phyloP scores from a whole-genome alignment of 2,888 invertebrate species.

The Lottia gigantea region DNA sequence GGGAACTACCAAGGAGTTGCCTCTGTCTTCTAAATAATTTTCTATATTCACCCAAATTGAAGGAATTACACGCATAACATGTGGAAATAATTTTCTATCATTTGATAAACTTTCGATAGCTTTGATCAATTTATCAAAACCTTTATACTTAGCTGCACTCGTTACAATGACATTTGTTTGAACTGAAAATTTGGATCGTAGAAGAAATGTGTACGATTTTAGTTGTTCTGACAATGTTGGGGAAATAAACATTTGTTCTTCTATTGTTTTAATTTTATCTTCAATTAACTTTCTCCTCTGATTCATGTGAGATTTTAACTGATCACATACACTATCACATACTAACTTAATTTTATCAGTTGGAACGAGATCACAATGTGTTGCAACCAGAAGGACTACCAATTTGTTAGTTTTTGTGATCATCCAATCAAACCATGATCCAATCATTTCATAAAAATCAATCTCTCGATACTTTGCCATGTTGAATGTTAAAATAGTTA shows the following conservation, averaged over 20 bases:
- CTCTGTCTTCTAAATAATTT: slow-evolving; percentile 58
- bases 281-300: slow-evolving; percentile 46
- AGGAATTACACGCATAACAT: slow-evolving; percentile 60
- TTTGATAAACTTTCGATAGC: slow-evolving; percentile 54
- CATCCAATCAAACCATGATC: slow-evolving; percentile 65
- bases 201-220: slow-evolving; percentile 55
- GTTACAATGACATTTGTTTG: slow-evolving; percentile 57
- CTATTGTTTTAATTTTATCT: slow-evolving; percentile 55
- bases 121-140: slow-evolving; percentile 51
- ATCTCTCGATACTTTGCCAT: slow-evolving; percentile 55
- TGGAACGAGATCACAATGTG: slow-evolving; percentile 55
- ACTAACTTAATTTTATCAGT: slow-evolving; percentile 34
- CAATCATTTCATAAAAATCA: slow-evolving; percentile 56
- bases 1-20: slow-evolving; percentile 56
- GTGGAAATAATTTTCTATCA: slow-evolving; percentile 54
- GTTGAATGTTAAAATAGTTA: slow-evolving; percentile 62
- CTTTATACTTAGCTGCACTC: slow-evolving; percentile 49
- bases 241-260: slow-evolving; percentile 57
- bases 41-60: slow-evolving; percentile 66
- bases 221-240: slow-evolving; percentile 62
- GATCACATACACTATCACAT: slow-evolving; percentile 27
- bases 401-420: slow-evolving; percentile 61
- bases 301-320: slow-evolving; percentile 42
- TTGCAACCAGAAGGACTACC: slow-evolving; percentile 60
- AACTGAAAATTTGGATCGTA: slow-evolving; percentile 54